Evolutionary conservation across 2,797 vertebrate genomes (phyloP), one percentile per base, ranked within the genome.

Genomic region (Alcedo quadribrachys): DNA sequence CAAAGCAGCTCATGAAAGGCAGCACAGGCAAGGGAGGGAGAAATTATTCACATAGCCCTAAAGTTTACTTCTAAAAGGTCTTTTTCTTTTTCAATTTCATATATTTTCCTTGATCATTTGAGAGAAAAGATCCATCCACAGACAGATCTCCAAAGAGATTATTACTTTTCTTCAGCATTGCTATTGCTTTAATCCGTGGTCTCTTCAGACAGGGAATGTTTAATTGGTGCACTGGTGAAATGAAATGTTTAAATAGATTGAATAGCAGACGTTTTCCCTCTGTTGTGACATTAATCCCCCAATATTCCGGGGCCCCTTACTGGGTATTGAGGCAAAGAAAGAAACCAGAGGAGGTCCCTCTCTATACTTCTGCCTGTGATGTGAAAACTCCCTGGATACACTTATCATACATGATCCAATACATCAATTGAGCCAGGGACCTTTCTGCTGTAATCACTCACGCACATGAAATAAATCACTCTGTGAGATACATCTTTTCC

Each of bases 161-260:
- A 5, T 95, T 93, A 7, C 88, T 92, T 94, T 77, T 86, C 81
- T 94, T 85, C 78, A 79, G 76, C 46, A 0, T 81, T 85, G 66
- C 90, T 93, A 73, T 93, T 89, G 91, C 91, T 95, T 96, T 95
- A 93, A 94, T 95, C 94, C 58, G 0, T 61, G 91, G 77, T 68
- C 73, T 93, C 90, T 65, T 78, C 61, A 92, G 92, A 81, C 91
- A 92, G 68, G 87, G 94, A 66, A 73, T 84, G 81, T 96, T 96
- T 97, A 97, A 97, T 97, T 97, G 96, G 95, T 95, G 93, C 93
- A 58, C 93, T 88, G 85, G 86, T 96, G 97, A 92, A 97, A 93
- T 93, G 80, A 94, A 95, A 96, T 91, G 96, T 94, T 66, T 46
- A 90, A 92, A 87, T 76, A 57, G 90, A 94, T 87, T 95, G 95